Conservation (phyloP, 1,140 invertebrate genomes). For the Listronotus oregonensis region DNA sequence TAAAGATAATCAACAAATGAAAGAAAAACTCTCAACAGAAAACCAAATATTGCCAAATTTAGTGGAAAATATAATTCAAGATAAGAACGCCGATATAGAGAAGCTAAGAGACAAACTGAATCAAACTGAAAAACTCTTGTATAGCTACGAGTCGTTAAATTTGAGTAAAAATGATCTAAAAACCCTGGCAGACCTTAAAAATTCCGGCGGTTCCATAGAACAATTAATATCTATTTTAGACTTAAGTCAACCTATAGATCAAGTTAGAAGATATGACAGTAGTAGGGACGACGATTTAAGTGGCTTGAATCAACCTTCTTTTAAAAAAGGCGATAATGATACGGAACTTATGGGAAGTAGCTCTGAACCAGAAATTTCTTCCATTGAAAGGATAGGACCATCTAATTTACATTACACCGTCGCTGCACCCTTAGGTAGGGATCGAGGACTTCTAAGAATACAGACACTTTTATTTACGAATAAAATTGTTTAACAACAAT, state of each 20-base stretch:
- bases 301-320: background rate
- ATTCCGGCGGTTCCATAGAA: constrained; percentile 43
- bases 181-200: constrained; percentile 51
- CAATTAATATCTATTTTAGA: constrained; percentile 42
- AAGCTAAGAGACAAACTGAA: constrained; percentile 61
- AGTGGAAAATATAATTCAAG: constrained; percentile 67
- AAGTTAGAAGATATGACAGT: constrained; percentile 39
- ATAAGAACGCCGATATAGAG: constrained; percentile 73
- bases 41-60: constrained; percentile 61
- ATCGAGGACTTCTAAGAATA: background rate
- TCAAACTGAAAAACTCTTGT: constrained; percentile 60
- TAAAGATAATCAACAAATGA: constrained; percentile 61
- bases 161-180: constrained; percentile 60
- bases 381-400: constrained; percentile 45
- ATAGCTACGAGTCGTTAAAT: constrained; percentile 59
- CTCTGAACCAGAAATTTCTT: constrained; percentile 47
- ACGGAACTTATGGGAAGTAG: constrained; percentile 55
- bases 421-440: constrained; percentile 28
- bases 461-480: constrained; percentile 5
- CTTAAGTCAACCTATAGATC: constrained; percentile 36
- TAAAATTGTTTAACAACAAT: no score
- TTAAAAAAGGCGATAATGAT: constrained; percentile 49
- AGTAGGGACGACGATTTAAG: constrained; percentile 44
- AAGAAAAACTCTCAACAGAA: constrained; percentile 58
- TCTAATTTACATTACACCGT: constrained; percentile 38